Percentiles rank a stretch among this genome's conserved stretches.
Evolutionary conservation across 64 coral and sea anemone genomes (phyloP).

Genomic region (Stichodactyla helianthus): DNA sequence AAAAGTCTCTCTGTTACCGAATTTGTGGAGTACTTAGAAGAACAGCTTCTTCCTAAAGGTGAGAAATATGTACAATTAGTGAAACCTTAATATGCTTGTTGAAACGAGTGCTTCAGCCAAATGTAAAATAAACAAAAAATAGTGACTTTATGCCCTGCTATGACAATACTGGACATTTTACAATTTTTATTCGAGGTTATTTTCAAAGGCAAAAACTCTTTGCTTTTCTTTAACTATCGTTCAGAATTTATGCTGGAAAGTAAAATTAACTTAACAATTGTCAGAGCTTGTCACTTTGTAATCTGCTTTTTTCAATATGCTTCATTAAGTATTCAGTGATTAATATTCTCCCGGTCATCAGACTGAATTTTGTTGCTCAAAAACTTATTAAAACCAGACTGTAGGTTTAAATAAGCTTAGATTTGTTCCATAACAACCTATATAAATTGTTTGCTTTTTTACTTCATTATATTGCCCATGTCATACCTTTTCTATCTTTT

Average conservation of each 20-base stretch:
- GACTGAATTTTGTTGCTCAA: too few species aligned
- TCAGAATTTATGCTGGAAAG: background rate
- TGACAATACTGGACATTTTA: background rate
- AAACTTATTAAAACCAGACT: too few species aligned
- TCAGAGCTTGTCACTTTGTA: too few species aligned
- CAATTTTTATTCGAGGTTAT: background rate
- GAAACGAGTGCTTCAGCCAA: background rate
- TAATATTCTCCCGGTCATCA: too few species aligned
- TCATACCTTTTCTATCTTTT: background rate
- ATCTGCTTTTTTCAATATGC: too few species aligned
- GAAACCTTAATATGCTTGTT: background rate
- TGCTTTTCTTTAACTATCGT: background rate
- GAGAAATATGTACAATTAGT: background rate
- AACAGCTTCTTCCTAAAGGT: constrained; percentile 34
- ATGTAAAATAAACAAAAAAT: constrained; percentile 3
- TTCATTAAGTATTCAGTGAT: too few species aligned
- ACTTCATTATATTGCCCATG: background rate
- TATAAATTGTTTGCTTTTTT: background rate
- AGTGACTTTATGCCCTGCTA: background rate
- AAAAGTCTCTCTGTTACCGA: constrained; percentile 9
- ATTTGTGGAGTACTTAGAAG: constrained; percentile 46
- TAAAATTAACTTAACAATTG: too few species aligned
- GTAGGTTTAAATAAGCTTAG: background rate
- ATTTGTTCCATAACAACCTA: background rate
- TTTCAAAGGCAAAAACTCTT: background rate